Percentiles rank a stretch among this genome's conserved stretches.
phyloP scores from a whole-genome alignment of 2,113 vertebrate genomes.

The Rhizomys pruinosus region DNA sequence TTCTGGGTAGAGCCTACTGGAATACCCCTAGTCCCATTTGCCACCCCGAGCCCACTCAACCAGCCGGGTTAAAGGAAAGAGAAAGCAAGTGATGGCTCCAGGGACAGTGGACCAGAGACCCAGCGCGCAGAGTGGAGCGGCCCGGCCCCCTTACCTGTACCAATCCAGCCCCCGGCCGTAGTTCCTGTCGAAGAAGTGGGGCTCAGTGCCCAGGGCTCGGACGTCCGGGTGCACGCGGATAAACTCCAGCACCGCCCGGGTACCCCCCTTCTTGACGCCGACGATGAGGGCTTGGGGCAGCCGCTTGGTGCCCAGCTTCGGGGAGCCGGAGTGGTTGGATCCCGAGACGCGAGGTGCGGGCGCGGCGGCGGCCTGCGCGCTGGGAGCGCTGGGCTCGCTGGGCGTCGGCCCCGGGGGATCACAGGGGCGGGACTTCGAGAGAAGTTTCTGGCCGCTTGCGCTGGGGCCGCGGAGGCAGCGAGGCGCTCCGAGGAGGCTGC shows the following conservation, averaged over 20 bases:
- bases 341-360: slow-evolving; percentile 44
- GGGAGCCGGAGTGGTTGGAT: slow-evolving; percentile 76
- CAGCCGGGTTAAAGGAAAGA: background rate
- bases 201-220: slow-evolving; percentile 95
- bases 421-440: slow-evolving; percentile 88
- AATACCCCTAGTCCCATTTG: background rate
- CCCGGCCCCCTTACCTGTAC: slow-evolving; percentile 92
- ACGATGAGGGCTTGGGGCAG: slow-evolving; percentile 95
- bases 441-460: slow-evolving; percentile 89
- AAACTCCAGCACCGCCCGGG: slow-evolving; percentile 96
- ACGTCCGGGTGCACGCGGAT: slow-evolving; percentile 97
- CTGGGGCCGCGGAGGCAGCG: slow-evolving; percentile 85
- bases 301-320: slow-evolving; percentile 90
- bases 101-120: background rate
- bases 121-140: background rate
- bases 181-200: slow-evolving; percentile 98
- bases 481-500: slow-evolving; percentile 82
- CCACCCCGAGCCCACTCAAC: background rate
- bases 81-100: background rate
- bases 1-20: background rate
- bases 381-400: slow-evolving; percentile 51
- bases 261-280: slow-evolving; percentile 97
- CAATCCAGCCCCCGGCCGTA: slow-evolving; percentile 95
- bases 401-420: slow-evolving; percentile 77
- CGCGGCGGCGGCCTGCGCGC: slow-evolving; percentile 37